Conservation (phyloP, 2,113 vertebrate genomes). For the Micromys minutus region DNA sequence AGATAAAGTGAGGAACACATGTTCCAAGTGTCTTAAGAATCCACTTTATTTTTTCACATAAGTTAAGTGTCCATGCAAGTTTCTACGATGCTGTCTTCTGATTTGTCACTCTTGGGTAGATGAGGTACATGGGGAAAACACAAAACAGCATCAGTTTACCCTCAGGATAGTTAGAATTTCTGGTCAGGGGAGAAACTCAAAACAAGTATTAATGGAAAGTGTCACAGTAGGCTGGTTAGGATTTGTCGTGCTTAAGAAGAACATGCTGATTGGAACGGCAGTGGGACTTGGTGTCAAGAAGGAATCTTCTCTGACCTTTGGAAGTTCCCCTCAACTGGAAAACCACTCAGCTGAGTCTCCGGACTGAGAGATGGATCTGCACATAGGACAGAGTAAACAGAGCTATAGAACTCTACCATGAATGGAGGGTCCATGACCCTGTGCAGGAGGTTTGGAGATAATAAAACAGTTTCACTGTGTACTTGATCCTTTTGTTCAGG, state of each 20-base stretch:
- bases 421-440: not conserved
- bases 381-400: not conserved
- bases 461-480: not conserved
- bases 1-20: not conserved
- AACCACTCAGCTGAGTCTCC: not conserved
- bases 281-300: rapidly evolving
- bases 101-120: not conserved
- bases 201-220: not conserved
- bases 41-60: not conserved
- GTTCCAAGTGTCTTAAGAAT: not conserved
- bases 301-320: not conserved
- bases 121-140: not conserved
- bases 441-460: not conserved
- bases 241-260: not conserved
- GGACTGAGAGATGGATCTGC: not conserved
- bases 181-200: not conserved
- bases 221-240: not conserved
- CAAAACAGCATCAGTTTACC: not conserved
- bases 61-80: not conserved
- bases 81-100: too few relatives aligned
- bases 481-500: not conserved
- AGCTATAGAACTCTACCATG: not conserved
- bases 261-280: not conserved
- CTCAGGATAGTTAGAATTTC: not conserved
- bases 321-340: not conserved